phyloP scores from a whole-genome alignment of 2,797 vertebrate species.

The Rachycentron canadum region DNA sequence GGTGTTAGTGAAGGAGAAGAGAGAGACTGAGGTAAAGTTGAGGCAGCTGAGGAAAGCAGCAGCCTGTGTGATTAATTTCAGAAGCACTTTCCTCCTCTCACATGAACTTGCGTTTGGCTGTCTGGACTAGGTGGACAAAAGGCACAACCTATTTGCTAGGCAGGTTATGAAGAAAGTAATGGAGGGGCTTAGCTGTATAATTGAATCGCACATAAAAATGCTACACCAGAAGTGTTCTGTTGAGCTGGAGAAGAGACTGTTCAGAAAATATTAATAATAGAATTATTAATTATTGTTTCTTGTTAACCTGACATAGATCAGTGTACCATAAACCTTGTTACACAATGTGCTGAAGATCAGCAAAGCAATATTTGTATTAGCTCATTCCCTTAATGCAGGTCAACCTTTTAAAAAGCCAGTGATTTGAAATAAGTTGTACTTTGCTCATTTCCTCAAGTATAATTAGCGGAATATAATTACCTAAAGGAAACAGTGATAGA shows the following conservation, averaged over 20 bases:
- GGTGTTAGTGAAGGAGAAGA: background rate
- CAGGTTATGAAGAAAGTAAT: constrained; percentile 39
- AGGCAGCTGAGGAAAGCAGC: constrained; percentile 12
- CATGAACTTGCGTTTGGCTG: constrained; percentile 15
- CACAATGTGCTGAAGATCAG: constrained; percentile 22
- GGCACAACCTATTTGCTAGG: constrained; percentile 31
- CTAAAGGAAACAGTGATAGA: constrained; percentile 9
- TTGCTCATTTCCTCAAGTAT: constrained; percentile 14
- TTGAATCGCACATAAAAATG: background rate
- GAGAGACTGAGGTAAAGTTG: background rate
- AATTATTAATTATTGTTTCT: background rate
- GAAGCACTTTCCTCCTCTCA: constrained; percentile 13
- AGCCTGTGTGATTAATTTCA: constrained; percentile 17
- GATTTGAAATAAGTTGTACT: constrained; percentile 13
- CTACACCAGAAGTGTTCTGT: background rate
- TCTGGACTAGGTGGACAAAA: constrained; percentile 2
- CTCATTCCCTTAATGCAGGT: constrained; percentile 16
- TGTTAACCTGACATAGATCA: background rate
- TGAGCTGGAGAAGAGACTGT: background rate
- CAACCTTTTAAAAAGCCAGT: constrained; percentile 3
- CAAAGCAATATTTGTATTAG: constrained; percentile 3
- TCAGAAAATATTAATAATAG: background rate
- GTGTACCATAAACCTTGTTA: constrained; percentile 2
- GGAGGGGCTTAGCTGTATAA: no score
- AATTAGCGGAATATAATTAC: constrained; percentile 19